These are phyloP conservation scores for Ips typographus DNA, from an alignment of 1,140 invertebrate species.

Conservation along the genomic window DNA sequence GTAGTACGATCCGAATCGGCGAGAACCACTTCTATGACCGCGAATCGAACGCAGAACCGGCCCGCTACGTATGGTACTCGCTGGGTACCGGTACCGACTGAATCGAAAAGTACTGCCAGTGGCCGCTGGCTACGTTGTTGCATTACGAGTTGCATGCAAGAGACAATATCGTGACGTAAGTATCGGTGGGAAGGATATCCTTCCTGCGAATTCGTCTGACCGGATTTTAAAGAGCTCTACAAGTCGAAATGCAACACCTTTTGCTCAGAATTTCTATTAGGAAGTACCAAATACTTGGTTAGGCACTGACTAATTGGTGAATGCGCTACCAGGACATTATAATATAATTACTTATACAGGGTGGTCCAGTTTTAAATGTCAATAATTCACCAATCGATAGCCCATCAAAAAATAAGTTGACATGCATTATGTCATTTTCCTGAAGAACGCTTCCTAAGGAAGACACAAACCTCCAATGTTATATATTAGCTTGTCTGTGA, in stretches of 20 bases:
- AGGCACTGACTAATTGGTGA: too few relatives aligned
- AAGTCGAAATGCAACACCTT: not conserved
- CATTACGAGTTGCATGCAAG: slow-evolving; percentile 24
- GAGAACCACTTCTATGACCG: slow-evolving; percentile 15
- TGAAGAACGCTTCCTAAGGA: too few relatives aligned
- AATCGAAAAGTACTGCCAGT: slow-evolving; percentile 30
- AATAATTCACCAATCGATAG: too few relatives aligned
- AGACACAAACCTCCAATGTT: too few relatives aligned
- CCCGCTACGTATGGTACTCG: not conserved
- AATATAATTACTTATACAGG: too few relatives aligned
- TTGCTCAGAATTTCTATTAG: too few relatives aligned
- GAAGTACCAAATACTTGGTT: too few relatives aligned
- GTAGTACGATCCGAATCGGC: not conserved
- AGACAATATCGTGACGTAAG: slow-evolving; percentile 32
- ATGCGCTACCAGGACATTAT: too few relatives aligned
- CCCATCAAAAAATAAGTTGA: too few relatives aligned
- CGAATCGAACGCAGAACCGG: slow-evolving; percentile 1
- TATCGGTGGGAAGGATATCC: slow-evolving; percentile 20
- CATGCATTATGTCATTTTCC: too few relatives aligned
- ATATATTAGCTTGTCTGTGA: too few relatives aligned
- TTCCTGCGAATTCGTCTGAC: not conserved
- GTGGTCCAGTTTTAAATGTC: too few relatives aligned
- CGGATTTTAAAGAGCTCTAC: not conserved
- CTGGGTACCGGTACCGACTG: slow-evolving; percentile 15
- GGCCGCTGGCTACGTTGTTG: slow-evolving; percentile 31